Percentiles rank a stretch among this genome's conserved stretches.
Conservation (phyloP, 2,888 invertebrate species). For the Nasonovia ribisnigri region DNA sequence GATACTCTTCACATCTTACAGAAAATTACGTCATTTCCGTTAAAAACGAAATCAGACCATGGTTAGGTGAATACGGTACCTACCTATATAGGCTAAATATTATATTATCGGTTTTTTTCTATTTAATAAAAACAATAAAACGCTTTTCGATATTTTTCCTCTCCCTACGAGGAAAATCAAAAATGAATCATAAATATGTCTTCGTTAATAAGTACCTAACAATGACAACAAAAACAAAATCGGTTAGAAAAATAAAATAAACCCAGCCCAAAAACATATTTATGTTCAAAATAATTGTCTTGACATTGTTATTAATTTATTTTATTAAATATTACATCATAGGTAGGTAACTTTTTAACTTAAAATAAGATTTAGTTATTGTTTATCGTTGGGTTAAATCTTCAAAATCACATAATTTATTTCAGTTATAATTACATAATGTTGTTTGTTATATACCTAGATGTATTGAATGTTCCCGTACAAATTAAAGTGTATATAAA, state of each 20-base stretch:
- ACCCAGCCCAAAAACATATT: no score
- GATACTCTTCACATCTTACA: neutral
- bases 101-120: neutral
- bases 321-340: neutral
- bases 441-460: neutral
- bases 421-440: neutral
- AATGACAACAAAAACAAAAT: no score
- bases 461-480: neutral
- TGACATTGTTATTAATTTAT: no score
- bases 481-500: neutral
- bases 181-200: no score
- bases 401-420: neutral
- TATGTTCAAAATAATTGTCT: no score
- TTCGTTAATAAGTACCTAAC: no score
- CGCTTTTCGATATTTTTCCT: no score
- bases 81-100: neutral
- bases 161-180: no score
- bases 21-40: neutral
- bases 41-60: neutral
- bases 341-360: neutral
- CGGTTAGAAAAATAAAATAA: no score
- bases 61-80: neutral
- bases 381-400: neutral
- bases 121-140: neutral
- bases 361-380: neutral